These are phyloP conservation scores for Therioaphis trifolii DNA, from an alignment of 2,888 invertebrate species.

Conservation along the genomic window DNA sequence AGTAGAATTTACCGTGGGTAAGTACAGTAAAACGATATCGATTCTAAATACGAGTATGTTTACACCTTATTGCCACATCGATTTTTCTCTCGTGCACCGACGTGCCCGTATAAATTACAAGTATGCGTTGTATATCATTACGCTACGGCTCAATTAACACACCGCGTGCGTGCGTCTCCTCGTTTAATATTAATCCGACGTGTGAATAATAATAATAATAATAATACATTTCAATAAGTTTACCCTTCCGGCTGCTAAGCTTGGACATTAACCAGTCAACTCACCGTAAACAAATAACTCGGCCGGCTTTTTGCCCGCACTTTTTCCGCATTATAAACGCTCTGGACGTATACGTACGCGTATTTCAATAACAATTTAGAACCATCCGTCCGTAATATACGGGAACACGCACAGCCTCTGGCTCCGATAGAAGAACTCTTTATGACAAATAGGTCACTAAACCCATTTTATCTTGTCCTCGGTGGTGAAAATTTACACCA, in stretches of 20 bases:
- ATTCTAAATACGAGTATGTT: too few species aligned
- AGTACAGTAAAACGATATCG: too few species aligned
- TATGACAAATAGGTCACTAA: conserved; percentile 58
- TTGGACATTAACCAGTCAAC: conserved; percentile 18
- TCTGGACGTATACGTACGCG: background rate
- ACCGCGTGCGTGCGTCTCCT: too few species aligned
- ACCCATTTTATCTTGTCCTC: conserved; percentile 45
- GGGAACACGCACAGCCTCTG: background rate
- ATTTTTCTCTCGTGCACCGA: too few species aligned
- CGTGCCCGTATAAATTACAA: too few species aligned
- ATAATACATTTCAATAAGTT: background rate
- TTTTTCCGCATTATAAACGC: background rate
- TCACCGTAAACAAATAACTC: conserved; percentile 10
- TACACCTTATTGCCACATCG: too few species aligned
- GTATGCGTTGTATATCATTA: too few species aligned
- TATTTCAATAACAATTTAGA: conserved; percentile 29
- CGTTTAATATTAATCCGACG: background rate
- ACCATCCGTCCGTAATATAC: conserved; percentile 22
- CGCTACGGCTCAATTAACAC: background rate
- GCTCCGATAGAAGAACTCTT: background rate
- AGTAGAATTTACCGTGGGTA: too few species aligned
- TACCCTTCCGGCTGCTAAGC: background rate
- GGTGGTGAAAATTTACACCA: conserved; percentile 49
- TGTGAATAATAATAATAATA: too few species aligned
- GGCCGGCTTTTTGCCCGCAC: background rate